phyloP scores from a whole-genome alignment of 1,140 invertebrate species.

The Atta cephalotes region DNA sequence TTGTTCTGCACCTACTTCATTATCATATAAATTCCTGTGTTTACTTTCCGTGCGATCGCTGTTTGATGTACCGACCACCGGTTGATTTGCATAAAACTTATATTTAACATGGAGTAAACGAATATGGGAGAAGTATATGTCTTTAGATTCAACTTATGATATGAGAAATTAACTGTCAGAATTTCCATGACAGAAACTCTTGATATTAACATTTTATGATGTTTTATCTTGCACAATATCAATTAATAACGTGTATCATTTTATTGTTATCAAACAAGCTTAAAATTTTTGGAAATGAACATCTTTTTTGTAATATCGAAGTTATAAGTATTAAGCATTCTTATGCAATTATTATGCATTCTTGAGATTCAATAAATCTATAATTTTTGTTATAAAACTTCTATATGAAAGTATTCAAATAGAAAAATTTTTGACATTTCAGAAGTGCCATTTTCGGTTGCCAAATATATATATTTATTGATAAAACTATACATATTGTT shows the following conservation, averaged over 20 bases:
- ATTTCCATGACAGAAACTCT: background rate
- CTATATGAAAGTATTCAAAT: background rate
- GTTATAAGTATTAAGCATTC: background rate
- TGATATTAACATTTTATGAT: background rate
- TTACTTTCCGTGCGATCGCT: constrained; percentile 23
- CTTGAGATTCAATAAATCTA: background rate
- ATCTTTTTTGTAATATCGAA: background rate
- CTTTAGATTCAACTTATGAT: constrained; percentile 35
- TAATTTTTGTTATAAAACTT: no score
- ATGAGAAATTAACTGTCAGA: constrained; percentile 7
- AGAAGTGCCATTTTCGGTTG: no score
- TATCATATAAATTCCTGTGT: constrained; percentile 36
- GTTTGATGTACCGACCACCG: constrained; percentile 3
- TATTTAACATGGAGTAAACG: constrained; percentile 9
- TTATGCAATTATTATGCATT: background rate
- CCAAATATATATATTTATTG: no score
- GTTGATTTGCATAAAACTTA: constrained; percentile 34
- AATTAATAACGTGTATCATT: background rate
- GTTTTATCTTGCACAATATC: constrained; percentile 19
- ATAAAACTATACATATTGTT: no score
- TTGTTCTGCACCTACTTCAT: constrained; percentile 8
- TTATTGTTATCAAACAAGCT: background rate
- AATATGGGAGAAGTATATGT: background rate
- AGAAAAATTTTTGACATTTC: no score
- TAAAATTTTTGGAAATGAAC: background rate